These are phyloP conservation scores for Trichosurus vulpecula DNA, from an alignment of 2,797 vertebrate genomes.

Conservation along the genomic window DNA sequence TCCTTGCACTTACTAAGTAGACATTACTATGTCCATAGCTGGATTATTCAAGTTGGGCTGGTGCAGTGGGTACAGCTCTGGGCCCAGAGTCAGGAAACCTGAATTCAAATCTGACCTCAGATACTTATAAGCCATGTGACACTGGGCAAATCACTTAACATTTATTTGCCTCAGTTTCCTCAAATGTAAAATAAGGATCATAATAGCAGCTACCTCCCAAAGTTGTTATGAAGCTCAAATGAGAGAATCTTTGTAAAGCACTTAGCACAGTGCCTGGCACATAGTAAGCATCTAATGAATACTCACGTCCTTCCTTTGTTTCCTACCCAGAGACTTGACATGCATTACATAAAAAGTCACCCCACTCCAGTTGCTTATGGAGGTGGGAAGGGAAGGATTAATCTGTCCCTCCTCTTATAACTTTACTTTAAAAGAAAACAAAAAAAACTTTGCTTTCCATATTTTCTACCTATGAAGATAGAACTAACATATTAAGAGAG, in stretches of 20 bases:
- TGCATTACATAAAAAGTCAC: constrained; percentile 66
- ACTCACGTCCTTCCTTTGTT: constrained; percentile 24
- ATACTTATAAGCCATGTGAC: neutral
- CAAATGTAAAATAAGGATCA: neutral
- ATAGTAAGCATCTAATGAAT: neutral
- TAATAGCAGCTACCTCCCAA: neutral
- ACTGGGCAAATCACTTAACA: neutral
- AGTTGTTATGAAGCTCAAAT: neutral
- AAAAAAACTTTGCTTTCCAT: constrained; percentile 23
- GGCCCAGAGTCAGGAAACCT: neutral
- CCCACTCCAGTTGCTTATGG: constrained; percentile 55
- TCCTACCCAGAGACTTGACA: constrained; percentile 61
- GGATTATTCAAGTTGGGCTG: constrained; percentile 50
- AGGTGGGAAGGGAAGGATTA: constrained; percentile 44
- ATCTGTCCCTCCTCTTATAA: constrained; percentile 63
- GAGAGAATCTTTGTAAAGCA: neutral
- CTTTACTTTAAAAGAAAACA: neutral
- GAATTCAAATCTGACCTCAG: neutral
- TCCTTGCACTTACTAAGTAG: constrained; percentile 50
- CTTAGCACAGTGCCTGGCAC: neutral
- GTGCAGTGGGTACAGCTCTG: neutral
- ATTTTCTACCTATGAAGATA: constrained; percentile 58
- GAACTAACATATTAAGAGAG: constrained; percentile 50
- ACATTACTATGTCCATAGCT: constrained; percentile 52
- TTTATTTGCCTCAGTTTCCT: neutral